These are phyloP conservation scores for Nannoperca australis DNA, from an alignment of 2,797 vertebrate species.

Conservation along the genomic window DNA sequence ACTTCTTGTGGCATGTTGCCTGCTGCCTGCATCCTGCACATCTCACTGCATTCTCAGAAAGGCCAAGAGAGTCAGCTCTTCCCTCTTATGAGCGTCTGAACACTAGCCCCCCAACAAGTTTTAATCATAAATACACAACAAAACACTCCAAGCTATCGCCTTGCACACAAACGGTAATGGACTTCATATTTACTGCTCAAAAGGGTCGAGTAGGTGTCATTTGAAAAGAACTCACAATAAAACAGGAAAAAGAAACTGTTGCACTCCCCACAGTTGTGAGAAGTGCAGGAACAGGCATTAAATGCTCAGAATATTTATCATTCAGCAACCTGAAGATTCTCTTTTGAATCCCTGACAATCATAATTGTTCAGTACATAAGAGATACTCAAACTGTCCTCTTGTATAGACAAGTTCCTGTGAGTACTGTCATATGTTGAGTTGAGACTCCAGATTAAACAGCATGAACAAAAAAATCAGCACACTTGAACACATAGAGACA, in stretches of 20 bases:
- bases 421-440: no score
- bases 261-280: slow-evolving; percentile 7
- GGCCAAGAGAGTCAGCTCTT: slow-evolving; percentile 18
- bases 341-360: slow-evolving; percentile 23
- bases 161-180: neutral
- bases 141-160: neutral
- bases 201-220: neutral
- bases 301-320: slow-evolving; percentile 23
- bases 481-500: no score
- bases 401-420: neutral
- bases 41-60: slow-evolving; percentile 30
- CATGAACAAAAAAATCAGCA: no score
- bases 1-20: slow-evolving; percentile 47
- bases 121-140: neutral
- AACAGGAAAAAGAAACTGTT: slow-evolving; percentile 5
- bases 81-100: neutral
- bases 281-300: neutral
- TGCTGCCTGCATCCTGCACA: slow-evolving; percentile 28
- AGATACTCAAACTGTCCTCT: slow-evolving; percentile 2
- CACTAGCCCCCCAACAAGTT: neutral
- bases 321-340: slow-evolving; percentile 23
- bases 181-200: neutral
- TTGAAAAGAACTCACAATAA: neutral
- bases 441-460: no score
- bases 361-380: slow-evolving; percentile 4